A percentile compares a stretch with the other conserved stretches of the same genome.
These are phyloP conservation scores for Myotis pilosus DNA, from an alignment of 2,797 vertebrate species.

Conservation along the genomic window DNA sequence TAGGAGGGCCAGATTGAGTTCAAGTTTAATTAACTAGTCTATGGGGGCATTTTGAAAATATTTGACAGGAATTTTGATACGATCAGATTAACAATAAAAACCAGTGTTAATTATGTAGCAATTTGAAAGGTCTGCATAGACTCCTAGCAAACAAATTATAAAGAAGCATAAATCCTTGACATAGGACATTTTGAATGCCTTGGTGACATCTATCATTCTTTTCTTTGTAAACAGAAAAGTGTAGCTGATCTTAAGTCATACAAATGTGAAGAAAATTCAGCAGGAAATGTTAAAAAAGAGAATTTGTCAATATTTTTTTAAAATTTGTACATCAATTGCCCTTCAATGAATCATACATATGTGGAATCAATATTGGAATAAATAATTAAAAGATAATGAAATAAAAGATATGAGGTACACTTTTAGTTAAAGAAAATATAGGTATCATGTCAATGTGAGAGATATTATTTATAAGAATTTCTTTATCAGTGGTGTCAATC, in stretches of 20 bases:
- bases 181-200: background rate
- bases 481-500: background rate
- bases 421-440: background rate
- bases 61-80: conserved; percentile 16
- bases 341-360: background rate
- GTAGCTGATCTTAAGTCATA: background rate
- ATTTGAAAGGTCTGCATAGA: background rate
- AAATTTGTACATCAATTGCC: background rate
- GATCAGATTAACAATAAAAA: conserved; percentile 54
- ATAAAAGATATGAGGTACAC: background rate
- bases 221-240: background rate
- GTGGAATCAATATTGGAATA: background rate
- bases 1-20: background rate
- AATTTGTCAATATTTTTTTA: background rate
- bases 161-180: background rate
- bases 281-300: background rate
- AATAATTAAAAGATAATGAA: background rate
- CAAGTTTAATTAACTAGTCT: conserved; percentile 38
- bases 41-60: conserved; percentile 9
- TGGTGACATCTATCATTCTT: background rate
- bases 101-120: background rate
- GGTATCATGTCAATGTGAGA: background rate
- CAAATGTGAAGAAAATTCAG: background rate
- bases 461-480: background rate
- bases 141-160: background rate